Evolutionary conservation across 2,888 invertebrate species (phyloP), one percentile per base, ranked within the genome.

Genomic region (Mamestra brassicae): DNA sequence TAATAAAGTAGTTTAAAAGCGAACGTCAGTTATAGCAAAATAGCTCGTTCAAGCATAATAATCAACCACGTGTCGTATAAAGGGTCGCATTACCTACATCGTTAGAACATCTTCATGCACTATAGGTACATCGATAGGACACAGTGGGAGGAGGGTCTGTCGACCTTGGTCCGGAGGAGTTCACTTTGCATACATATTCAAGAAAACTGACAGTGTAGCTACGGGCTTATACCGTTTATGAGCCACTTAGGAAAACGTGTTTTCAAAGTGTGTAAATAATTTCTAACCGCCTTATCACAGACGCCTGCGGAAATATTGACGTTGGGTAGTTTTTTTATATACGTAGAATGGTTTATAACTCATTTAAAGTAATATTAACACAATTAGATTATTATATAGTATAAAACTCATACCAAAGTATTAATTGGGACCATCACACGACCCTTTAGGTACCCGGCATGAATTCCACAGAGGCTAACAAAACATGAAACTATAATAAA

Each of bases 191-290:
- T 70, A 67, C 38, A 50, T 55, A 60, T 68, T 76, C 17, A 26
- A 62, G 60, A 45, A 57, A 58, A 52, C 26, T 70, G 73, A 71
- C 60, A 65, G 63, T 17, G 54, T 58, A 50, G 34, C 10, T 55
- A 55, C 52, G 62, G 45, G 69, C n/a, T 72, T 57, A 57, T 68
- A 38, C 8, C 54, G 26, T 68, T 76, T 78, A 68, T 47, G n/a
- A 47, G 26, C 42, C 55, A 55, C 38, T 61, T 61, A 64, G 13
- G 47, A 61, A 71, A 81, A 75, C 47, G 61, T 62, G 80, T 70
- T 79, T 38, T 71, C 47, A 15, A 64, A 65, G 68, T 69, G 66
- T 69, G 47, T 79, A 70, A 61, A 79, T 78, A 79, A 64, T 79
- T 74, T 74, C 38, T 57, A 68, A 36, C 52, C n/a, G 26, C 47